Evolutionary conservation across 2,797 vertebrate species (phyloP).

Genomic region (Jordanella pulchra): DNA sequence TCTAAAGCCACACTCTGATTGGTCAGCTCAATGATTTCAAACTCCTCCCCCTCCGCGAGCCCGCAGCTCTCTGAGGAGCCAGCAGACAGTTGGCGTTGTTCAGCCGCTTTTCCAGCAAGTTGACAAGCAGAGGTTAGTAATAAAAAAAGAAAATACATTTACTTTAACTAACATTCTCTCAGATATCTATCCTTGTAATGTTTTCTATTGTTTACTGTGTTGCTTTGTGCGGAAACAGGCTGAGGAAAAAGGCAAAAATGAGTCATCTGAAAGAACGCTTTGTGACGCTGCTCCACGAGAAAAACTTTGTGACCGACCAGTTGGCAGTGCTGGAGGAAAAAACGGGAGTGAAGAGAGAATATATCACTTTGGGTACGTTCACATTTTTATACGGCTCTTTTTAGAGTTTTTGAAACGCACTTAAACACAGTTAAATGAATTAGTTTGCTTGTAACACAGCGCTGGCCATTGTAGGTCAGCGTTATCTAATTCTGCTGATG

Average conservation of each 20-base stretch:
- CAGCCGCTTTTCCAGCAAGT: slow-evolving; percentile 4
- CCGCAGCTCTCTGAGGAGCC: not conserved
- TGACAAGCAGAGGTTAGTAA: slow-evolving; percentile 25
- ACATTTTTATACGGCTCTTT: not conserved
- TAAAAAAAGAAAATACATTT: not conserved
- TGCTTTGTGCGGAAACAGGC: slow-evolving; percentile 27
- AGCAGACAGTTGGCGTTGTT: not conserved
- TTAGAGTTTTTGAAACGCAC: not conserved
- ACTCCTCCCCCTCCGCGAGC: slow-evolving; percentile 43
- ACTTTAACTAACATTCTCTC: fast-evolving
- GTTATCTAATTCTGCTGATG: not conserved
- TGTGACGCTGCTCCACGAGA: slow-evolving; percentile 82
- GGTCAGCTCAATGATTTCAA: slow-evolving; percentile 20
- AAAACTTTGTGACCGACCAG: slow-evolving; percentile 82
- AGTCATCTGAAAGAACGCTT: slow-evolving; percentile 77
- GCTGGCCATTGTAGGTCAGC: not conserved
- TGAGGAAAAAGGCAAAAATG: slow-evolving; percentile 59
- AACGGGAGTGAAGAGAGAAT: slow-evolving; percentile 84
- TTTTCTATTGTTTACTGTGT: not conserved
- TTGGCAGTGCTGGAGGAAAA: slow-evolving; percentile 80
- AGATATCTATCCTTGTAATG: fast-evolving
- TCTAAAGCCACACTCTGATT: slow-evolving; percentile 51
- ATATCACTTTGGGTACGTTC: slow-evolving; percentile 84
- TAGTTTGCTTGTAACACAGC: not conserved
- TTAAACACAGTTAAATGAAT: not conserved